phyloP scores from a whole-genome alignment of 1,140 invertebrate genomes.

The Rhagoletis zephyria region DNA sequence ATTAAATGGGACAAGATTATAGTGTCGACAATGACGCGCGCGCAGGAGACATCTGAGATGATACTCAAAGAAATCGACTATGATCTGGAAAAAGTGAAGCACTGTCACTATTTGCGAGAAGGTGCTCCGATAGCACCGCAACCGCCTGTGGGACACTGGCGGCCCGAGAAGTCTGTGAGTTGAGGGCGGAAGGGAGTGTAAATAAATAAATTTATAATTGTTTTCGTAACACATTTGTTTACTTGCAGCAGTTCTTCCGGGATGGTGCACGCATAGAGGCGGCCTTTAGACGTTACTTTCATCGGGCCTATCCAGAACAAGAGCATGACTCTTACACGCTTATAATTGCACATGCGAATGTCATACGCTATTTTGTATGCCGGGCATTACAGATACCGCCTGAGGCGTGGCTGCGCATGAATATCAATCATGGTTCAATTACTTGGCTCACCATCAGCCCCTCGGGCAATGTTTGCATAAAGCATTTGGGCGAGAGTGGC shows the following conservation, averaged over 20 bases:
- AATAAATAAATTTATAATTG: too few relatives aligned
- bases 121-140: slow-evolving; percentile 96
- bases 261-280: slow-evolving; percentile 98
- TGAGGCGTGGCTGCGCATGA: slow-evolving; percentile 95
- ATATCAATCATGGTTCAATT: slow-evolving; percentile 92
- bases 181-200: not conserved
- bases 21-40: slow-evolving; percentile 93
- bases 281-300: slow-evolving; percentile 94
- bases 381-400: slow-evolving; percentile 97
- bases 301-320: slow-evolving; percentile 88
- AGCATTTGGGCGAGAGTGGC: slow-evolving; percentile 88
- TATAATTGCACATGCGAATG: slow-evolving; percentile 97
- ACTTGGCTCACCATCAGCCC: slow-evolving; percentile 91
- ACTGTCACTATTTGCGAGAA: slow-evolving; percentile 88
- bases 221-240: slow-evolving; percentile 52
- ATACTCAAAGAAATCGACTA: slow-evolving; percentile 77
- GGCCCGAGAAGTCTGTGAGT: slow-evolving; percentile 84
- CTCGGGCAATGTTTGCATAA: slow-evolving; percentile 87
- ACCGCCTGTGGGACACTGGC: slow-evolving; percentile 89
- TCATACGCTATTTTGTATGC: slow-evolving; percentile 97
- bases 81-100: slow-evolving; percentile 75
- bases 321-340: slow-evolving; percentile 90
- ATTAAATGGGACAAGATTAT: slow-evolving; percentile 86
- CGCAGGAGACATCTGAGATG: slow-evolving; percentile 90
- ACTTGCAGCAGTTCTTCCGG: slow-evolving; percentile 88